Base-by-base conservation (phyloP, 1,140 invertebrate species). In the Medauroidea extradentata region DNA sequence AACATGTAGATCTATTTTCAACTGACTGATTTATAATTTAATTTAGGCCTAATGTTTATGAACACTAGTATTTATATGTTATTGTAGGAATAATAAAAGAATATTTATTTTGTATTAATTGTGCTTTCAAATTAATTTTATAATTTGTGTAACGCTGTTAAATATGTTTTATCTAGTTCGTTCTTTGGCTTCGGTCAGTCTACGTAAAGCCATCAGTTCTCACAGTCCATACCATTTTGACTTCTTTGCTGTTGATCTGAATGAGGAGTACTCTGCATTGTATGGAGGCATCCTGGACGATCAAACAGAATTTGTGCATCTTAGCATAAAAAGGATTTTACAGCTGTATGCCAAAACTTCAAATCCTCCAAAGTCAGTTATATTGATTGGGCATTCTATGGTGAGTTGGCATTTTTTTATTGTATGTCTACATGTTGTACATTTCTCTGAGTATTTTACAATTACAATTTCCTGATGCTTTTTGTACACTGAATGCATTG, bases 311-410 rank as follows among this genome's bases (percentile, higher is more conserved):
- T 96, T 89, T 80, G 83, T 91, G 1, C 80, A 85, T 41, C 71
- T 81, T 23, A 89, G 87, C 60, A 82, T 95, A 41, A 73, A 85
- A 44, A 82, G 80, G 66, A 89, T 96, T 68, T 72, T 92, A 16
- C 77, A 77, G 39, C 73, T 96, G 27, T 96, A 96, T 68, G 78
- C 81, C 42, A 65, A 66, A 38, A 69, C 73, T 25, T 63, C 55
- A 61, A 79, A 73, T 62, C 59, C 52, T 61, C 85, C 85, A 34
- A 77, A 75, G 18, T 81, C 84, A 42, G 81, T 95, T 48, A 79
- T 94, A 41, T 67, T 96, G 0, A 87, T 96, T 73, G 93, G 91
- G 19, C 93, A 96, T 79, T 96, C 93, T 2, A 94, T 96, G 90
- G 91, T 91, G 79, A 80, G 79, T 73, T 29, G 25, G 13, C 11